Evolutionary conservation across 1,140 invertebrate genomes (phyloP), one percentile per base, ranked within the genome.

Genomic region (Centruroides vittatus): DNA sequence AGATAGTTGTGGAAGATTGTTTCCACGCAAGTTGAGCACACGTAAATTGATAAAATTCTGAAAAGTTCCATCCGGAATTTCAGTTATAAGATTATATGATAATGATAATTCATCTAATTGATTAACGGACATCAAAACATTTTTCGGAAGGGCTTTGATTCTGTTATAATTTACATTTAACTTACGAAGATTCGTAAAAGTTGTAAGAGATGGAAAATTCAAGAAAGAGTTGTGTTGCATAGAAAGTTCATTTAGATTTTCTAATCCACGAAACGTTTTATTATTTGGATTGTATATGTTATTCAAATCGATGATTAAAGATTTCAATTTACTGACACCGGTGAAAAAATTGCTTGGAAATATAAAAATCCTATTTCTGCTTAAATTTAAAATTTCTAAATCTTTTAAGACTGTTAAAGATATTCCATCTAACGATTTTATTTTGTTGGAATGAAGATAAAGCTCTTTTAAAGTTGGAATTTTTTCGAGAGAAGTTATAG

Each of bases 221-320:
- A 93, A 75, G 53, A 93, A 86, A 61, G 90, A 90, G 71, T 93
- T 93, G 70, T 94, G 89, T 69, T 84, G 82, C 3, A 94, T 75
- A n/a, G 86, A 83, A 7, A 94, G 74, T 10, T 82, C 84, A 72
- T 88, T 82, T 9, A 94, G 70, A 63, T 80, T 85, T 34, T 80
- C 78, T 55, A 93, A 72, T 3, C 88, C 88, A 68, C 89, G 85
- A 68, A 93, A 86, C 0, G 86, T 84, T 61, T 88, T 85, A 65
- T 90, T 88, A 73, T 91, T 87, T 34, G 92, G 87, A 63, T 88
- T 90, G 69, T 89, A 78, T 35, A 93, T 73, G 23, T 86, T 84
- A 72, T 94, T 94, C 3, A 91, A 81, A 65, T 87, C 87, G 6
- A 94, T 77, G 71, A 91, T 86, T 56, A 94, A 75, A 66, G 82